These are phyloP conservation scores for Enteromius trimaculatus DNA, from an alignment of 2,797 vertebrate species.

Conservation along the genomic window DNA sequence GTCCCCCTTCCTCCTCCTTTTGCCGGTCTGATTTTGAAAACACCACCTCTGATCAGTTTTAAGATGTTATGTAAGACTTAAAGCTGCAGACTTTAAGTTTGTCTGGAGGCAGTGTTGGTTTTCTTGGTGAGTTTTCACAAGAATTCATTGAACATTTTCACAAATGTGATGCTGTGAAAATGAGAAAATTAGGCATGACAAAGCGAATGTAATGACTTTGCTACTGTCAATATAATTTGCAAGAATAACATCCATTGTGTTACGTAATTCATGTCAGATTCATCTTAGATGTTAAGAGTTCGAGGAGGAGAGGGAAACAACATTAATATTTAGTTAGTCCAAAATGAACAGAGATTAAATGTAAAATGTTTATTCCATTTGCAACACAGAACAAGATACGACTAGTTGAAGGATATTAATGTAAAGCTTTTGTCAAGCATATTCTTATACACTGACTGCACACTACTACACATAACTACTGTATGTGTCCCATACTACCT, in stretches of 20 bases:
- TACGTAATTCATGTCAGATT: constrained; percentile 26
- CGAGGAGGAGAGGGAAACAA: constrained; percentile 5
- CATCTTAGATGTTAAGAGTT: constrained; percentile 22
- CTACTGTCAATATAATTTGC: constrained; percentile 24
- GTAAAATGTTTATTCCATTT: neutral
- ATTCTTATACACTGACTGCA: neutral
- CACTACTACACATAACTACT: too few relatives aligned
- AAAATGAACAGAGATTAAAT: constrained; percentile 31
- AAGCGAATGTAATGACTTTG: constrained; percentile 22
- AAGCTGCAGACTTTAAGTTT: constrained; percentile 4
- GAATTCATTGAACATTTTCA: constrained; percentile 13
- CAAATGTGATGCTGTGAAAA: constrained; percentile 3
- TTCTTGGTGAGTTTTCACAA: constrained; percentile 36
- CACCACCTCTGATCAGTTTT: constrained; percentile 30
- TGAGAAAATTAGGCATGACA: constrained; percentile 29
- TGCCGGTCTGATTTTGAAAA: neutral
- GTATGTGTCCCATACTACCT: neutral
- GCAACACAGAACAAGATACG: neutral
- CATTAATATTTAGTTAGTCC: constrained; percentile 31
- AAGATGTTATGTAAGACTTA: neutral
- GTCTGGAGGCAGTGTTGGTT: constrained; percentile 26
- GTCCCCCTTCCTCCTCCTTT: neutral
- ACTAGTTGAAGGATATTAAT: neutral
- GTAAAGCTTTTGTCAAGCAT: neutral
- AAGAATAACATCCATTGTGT: constrained; percentile 19